Percentiles rank a stretch among this genome's conserved stretches.
Conservation (phyloP, 2,113 vertebrate genomes). For the Ivindomyrus marchei region DNA sequence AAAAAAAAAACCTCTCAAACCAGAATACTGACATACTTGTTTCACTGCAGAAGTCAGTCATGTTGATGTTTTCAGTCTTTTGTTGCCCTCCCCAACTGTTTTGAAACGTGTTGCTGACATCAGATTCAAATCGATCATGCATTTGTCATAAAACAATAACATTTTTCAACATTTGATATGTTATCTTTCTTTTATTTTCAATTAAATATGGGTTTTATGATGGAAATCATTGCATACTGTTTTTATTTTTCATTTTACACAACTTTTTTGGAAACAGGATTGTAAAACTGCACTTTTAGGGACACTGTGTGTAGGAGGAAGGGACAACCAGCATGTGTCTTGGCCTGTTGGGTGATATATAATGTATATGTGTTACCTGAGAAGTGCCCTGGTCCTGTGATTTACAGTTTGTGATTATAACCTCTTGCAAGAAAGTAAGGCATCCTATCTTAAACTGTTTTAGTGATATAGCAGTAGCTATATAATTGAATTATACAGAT, state of each 20-base stretch:
- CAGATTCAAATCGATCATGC: not conserved
- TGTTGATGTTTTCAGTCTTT: not conserved
- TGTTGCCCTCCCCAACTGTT: not conserved
- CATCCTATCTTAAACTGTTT: not conserved
- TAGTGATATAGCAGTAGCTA: not conserved
- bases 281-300: not conserved
- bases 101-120: not conserved
- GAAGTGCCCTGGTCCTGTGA: not conserved
- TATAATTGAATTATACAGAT: not conserved
- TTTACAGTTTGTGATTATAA: not conserved
- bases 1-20: no score
- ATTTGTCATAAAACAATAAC: not conserved
- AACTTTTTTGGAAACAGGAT: not conserved
- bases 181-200: no score
- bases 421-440: not conserved
- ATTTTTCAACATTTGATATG: not conserved
- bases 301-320: not conserved
- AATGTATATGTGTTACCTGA: not conserved
- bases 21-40: no score
- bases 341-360: not conserved
- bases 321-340: not conserved
- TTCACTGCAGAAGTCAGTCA: no score
- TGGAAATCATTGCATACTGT: not conserved
- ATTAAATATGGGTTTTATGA: not conserved
- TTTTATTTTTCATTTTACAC: not conserved